Evolutionary conservation across 2,113 vertebrate genomes (phyloP).

Genomic region (Ahaetulla prasina): DNA sequence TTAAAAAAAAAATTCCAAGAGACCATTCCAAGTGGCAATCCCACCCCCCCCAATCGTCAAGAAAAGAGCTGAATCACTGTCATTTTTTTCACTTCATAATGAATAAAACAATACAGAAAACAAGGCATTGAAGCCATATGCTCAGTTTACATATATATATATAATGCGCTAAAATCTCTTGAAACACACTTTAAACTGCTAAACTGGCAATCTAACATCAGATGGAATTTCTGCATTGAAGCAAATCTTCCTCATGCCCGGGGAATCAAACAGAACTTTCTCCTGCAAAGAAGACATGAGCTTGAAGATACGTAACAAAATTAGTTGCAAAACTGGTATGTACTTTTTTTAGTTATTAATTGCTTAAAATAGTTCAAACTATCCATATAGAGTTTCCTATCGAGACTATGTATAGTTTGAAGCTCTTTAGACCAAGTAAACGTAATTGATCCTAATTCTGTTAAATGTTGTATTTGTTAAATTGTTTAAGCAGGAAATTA

Average conservation of each 20-base stretch:
- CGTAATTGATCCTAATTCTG: neutral
- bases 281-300: slow-evolving; percentile 42
- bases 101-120: slow-evolving; percentile 19
- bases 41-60: slow-evolving; percentile 74
- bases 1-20: slow-evolving; percentile 63
- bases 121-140: slow-evolving; percentile 44
- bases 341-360: slow-evolving; percentile 32
- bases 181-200: slow-evolving; percentile 54
- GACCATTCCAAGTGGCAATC: slow-evolving; percentile 81
- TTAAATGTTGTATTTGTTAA: neutral
- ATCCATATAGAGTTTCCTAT: neutral
- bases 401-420: neutral
- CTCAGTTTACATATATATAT: slow-evolving; percentile 52
- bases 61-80: slow-evolving; percentile 85
- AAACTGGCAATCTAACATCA: slow-evolving; percentile 50
- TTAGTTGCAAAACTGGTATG: slow-evolving; percentile 52
- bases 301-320: slow-evolving; percentile 54
- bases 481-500: neutral
- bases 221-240: slow-evolving; percentile 55
- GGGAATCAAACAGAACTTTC: slow-evolving; percentile 52
- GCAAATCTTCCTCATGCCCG: slow-evolving; percentile 40
- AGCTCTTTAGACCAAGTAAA: neutral
- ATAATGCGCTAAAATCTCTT: slow-evolving; percentile 46
- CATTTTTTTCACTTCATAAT: slow-evolving; percentile 34
- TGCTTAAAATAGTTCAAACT: neutral